Conservation (phyloP, 1,140 invertebrate species). For the Trachymyrmex septentrionalis region DNA sequence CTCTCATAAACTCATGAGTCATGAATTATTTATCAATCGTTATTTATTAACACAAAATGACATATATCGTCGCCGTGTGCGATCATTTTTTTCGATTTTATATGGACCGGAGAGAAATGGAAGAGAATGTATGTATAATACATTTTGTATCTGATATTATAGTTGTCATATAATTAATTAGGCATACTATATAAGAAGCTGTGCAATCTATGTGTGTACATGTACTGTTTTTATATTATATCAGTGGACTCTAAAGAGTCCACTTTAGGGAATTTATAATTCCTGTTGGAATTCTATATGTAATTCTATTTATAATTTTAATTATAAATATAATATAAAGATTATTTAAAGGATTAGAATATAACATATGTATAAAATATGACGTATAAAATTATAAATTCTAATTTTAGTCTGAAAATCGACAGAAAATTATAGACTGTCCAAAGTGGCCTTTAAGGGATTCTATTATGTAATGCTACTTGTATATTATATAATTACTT, state of each 20-base stretch:
- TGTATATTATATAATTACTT: constrained; percentile 1
- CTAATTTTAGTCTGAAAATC: neutral
- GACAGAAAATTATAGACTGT: neutral
- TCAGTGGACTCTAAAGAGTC: no score
- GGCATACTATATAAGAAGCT: no score
- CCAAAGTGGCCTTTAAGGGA: neutral
- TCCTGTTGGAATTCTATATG: no score
- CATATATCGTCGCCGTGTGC: constrained; percentile 1
- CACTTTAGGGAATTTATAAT: no score
- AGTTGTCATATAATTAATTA: constrained; percentile 1
- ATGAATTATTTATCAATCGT: neutral
- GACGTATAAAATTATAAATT: no score
- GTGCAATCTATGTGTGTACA: no score
- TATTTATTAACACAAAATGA: constrained; percentile 51
- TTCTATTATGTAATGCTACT: neutral
- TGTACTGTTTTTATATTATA: no score
- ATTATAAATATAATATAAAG: no score
- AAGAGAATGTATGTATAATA: neutral
- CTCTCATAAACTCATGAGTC: constrained; percentile 21
- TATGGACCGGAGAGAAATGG: neutral
- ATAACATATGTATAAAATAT: no score
- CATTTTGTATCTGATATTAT: neutral
- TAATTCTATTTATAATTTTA: no score
- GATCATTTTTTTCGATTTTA: neutral
- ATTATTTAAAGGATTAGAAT: no score